Percentiles rank a stretch among this genome's conserved stretches.
These are phyloP conservation scores for Penaeus vannamei DNA, from an alignment of 1,140 invertebrate genomes.

Conservation along the genomic window DNA sequence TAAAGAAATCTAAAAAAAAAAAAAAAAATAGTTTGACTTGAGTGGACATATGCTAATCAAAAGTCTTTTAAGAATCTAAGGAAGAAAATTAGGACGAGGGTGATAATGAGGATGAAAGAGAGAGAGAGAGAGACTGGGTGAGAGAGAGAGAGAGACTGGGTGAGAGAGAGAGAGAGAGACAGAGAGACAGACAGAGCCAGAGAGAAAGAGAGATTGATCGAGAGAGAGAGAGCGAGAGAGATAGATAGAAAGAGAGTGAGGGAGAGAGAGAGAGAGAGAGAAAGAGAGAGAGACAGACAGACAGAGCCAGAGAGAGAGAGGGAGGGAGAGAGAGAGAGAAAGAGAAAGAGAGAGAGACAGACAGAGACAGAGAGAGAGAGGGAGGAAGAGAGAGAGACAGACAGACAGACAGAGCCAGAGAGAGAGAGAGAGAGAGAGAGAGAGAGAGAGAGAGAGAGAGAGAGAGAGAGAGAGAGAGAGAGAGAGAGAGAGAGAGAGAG, in stretches of 20 bases:
- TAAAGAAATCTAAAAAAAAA: too few species aligned
- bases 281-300: conserved; percentile 32
- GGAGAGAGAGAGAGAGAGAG: conserved; percentile 38
- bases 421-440: conserved; percentile 38
- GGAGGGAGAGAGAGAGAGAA: not conserved
- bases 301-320: conserved; percentile 6
- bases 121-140: too few species aligned
- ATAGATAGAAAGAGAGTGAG: conserved; percentile 6
- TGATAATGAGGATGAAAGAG: too few species aligned
- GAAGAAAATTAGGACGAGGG: too few species aligned
- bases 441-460: conserved; percentile 20
- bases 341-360: not conserved
- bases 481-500: not conserved
- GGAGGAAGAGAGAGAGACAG: not conserved
- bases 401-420: conserved; percentile 45
- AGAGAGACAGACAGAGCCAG: too few species aligned
- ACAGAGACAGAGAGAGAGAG: not conserved
- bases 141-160: too few species aligned
- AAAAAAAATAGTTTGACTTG: too few species aligned
- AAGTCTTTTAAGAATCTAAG: too few species aligned
- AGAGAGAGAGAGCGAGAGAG: conserved; percentile 12
- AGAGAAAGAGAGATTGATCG: too few species aligned
- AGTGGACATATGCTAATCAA: too few species aligned
- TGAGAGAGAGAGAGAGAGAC: too few species aligned
- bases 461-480: not conserved